phyloP scores from a whole-genome alignment of 2,888 invertebrate species.

The Tinea pellionella region DNA sequence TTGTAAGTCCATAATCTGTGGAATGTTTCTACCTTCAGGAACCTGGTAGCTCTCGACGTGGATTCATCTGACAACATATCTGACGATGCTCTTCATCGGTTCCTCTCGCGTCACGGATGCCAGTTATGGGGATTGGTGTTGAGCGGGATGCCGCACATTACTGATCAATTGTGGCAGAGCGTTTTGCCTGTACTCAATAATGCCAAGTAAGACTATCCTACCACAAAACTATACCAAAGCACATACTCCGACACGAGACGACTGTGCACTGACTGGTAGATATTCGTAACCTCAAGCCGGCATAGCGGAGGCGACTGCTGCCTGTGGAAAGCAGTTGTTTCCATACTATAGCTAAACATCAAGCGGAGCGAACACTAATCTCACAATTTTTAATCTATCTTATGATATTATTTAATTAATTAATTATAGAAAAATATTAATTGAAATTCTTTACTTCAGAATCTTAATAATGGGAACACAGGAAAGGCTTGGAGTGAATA shows the following conservation, averaged over 20 bases:
- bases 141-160: constrained; percentile 97
- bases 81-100: constrained; percentile 92
- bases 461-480: constrained; percentile 98
- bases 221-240: background rate
- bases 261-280: no score
- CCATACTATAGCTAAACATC: no score
- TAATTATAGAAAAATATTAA: no score
- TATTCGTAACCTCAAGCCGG: no score
- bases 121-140: constrained; percentile 90
- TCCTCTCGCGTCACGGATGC: constrained; percentile 88
- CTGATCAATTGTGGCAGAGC: constrained; percentile 98
- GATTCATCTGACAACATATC: constrained; percentile 94
- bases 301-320: no score
- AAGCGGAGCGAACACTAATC: no score
- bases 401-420: no score
- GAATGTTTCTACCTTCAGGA: no score
- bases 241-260: constrained; percentile 46
- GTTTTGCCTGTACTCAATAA: constrained; percentile 92
- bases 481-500: constrained; percentile 95
- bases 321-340: no score
- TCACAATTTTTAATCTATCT: no score
- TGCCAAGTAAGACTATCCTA: constrained; percentile 81
- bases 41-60: constrained; percentile 89
- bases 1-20: no score
- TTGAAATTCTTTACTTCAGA: constrained; percentile 59